Base-by-base conservation (phyloP, 2,113 vertebrate species). In the Erinaceus europaeus region DNA sequence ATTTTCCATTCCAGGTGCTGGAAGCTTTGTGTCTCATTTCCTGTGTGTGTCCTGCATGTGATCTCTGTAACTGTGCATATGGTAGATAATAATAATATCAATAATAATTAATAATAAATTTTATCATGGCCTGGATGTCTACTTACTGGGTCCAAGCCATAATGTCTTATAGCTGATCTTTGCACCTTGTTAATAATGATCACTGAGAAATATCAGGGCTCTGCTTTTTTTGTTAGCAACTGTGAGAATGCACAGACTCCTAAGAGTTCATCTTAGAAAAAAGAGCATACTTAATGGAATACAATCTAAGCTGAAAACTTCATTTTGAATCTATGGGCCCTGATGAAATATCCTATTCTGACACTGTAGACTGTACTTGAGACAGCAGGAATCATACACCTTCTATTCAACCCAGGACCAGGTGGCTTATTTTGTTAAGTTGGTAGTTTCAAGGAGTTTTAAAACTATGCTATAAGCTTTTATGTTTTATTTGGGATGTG, bases 141-240 rank as follows among this genome's bases (percentile, higher is more conserved):
- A 44, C 29, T 84, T 73, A 91, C 86, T 84, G 82, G 77, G 6
- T 52, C 90, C 67, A 84, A 71, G 27, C 29, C 52, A 18, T 42
- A 29, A 14, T 83, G 21, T 44, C 97, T 96, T 96, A 89, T 52
- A 64, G 75, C 65, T 88, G 67, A 90, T 95, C 88, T 96, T 96
- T 92, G 42, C 92, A 95, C 38, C 0, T 76, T 87, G 61, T 95
- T 97, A 95, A 92, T 92, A 95, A n/a, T n/a, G n/a, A 96, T 95
- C 67, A 90, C 61, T 86, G 25, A 90, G 93, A 91, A 90, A 92
- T 11, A 62, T 84, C 85, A 65, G 76, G 94, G 92, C 42, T 62
- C 61, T 82, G 55, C 65, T 92, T 92, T 78, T n/a, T n/a, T n/a
- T n/a, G n/a, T 83, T 82, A 93, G 72, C 71, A 94, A 86, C 85